Conservation (phyloP, 64 coral and sea anemone species). For the Porites australiensis region DNA sequence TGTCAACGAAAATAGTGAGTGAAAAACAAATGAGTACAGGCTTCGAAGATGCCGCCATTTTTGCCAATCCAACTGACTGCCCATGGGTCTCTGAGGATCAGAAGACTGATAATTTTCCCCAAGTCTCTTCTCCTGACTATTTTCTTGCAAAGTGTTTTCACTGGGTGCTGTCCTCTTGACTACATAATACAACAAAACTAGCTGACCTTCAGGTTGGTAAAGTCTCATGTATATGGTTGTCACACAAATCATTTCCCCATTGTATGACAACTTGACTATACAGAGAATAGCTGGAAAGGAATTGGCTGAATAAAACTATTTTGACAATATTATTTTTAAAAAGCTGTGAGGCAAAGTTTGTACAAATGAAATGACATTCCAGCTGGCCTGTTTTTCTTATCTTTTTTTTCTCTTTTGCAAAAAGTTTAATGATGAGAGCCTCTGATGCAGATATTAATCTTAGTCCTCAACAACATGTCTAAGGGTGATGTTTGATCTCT, state of each 20-base stretch:
- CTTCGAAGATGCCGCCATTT: too few relatives aligned
- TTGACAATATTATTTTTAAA: conserved; percentile 10
- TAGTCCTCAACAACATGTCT: too few relatives aligned
- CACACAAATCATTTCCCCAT: background rate
- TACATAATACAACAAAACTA: too few relatives aligned
- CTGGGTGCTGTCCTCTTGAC: too few relatives aligned
- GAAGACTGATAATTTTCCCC: too few relatives aligned
- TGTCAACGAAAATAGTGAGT: too few relatives aligned
- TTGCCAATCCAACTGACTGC: too few relatives aligned
- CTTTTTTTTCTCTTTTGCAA: conserved; percentile 7
- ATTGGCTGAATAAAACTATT: background rate
- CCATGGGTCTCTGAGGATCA: too few relatives aligned
- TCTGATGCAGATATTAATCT: background rate
- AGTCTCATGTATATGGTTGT: background rate
- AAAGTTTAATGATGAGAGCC: background rate
- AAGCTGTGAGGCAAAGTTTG: conserved; percentile 8
- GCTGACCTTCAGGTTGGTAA: background rate
- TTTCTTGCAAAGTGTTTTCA: too few relatives aligned
- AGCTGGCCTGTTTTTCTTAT: conserved; percentile 40
- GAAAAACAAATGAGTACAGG: too few relatives aligned
- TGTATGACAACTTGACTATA: background rate
- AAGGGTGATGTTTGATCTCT: too few relatives aligned
- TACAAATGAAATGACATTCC: conserved; percentile 31
- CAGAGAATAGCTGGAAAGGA: background rate
- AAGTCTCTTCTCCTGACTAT: too few relatives aligned